phyloP scores from a whole-genome alignment of 2,888 invertebrate genomes.

The Lasioglossum calceatum region DNA sequence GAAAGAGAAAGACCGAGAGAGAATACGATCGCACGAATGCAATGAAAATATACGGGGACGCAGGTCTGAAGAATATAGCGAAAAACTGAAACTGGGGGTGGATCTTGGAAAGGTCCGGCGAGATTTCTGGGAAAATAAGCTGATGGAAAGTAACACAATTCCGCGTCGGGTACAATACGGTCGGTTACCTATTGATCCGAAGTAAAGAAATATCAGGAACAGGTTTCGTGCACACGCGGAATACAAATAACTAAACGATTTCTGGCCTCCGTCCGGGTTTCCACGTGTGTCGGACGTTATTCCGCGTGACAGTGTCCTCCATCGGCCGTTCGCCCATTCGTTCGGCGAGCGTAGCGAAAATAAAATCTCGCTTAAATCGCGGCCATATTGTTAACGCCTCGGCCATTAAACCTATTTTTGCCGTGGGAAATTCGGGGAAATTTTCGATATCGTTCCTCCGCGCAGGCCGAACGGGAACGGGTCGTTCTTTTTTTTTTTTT shows the following conservation, averaged over 20 bases:
- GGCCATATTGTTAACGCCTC: slow-evolving; percentile 16
- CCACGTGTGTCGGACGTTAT: slow-evolving; percentile 35
- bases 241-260: slow-evolving; percentile 51
- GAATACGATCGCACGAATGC: neutral
- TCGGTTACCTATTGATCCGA: slow-evolving; percentile 58
- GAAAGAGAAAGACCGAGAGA: neutral
- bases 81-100: slow-evolving; percentile 8
- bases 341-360: neutral
- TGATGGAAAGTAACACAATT: slow-evolving; percentile 44
- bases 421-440: neutral
- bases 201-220: slow-evolving; percentile 57
- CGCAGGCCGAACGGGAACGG: neutral
- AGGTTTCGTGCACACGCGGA: slow-evolving; percentile 36
- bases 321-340: neutral
- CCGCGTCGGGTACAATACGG: slow-evolving; percentile 43
- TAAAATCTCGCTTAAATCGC: slow-evolving; percentile 33
- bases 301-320: slow-evolving; percentile 21
- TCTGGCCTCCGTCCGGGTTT: slow-evolving; percentile 19
- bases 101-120: slow-evolving; percentile 19
- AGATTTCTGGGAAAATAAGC: slow-evolving; percentile 48
- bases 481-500: neutral
- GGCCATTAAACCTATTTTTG: neutral
- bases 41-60: slow-evolving; percentile 19
- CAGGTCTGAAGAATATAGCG: neutral
- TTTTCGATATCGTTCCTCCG: neutral